phyloP scores from a whole-genome alignment of 2,113 vertebrate genomes.

The Trichomycterus rosablanca region DNA sequence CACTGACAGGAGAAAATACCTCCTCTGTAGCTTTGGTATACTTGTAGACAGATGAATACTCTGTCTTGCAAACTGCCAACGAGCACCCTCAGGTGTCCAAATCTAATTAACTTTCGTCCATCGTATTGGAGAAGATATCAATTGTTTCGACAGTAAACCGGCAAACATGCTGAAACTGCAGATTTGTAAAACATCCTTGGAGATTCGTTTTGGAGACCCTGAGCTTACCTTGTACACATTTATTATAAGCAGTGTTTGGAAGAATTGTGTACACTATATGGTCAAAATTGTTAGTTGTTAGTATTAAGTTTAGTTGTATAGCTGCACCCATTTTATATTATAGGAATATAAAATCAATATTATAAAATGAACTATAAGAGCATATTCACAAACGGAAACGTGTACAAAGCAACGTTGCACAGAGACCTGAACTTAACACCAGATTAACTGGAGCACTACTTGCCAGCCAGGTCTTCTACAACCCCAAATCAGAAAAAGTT shows the following conservation, averaged over 20 bases:
- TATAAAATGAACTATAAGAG: too few relatives aligned
- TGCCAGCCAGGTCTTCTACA: too few relatives aligned
- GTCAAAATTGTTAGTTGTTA: too few relatives aligned
- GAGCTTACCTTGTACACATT: slow-evolving; percentile 62
- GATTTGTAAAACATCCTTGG: slow-evolving; percentile 59
- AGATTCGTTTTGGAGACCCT: slow-evolving; percentile 59
- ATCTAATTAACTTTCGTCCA: slow-evolving; percentile 76
- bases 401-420: too few relatives aligned
- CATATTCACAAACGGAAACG: too few relatives aligned
- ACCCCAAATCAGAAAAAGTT: too few relatives aligned
- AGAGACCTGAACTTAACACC: too few relatives aligned
- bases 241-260: slow-evolving; percentile 54
- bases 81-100: slow-evolving; percentile 67
- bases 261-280: slow-evolving; percentile 42
- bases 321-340: too few relatives aligned
- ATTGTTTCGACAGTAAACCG: slow-evolving; percentile 72
- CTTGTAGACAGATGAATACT: slow-evolving; percentile 71
- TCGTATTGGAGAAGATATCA: slow-evolving; percentile 70
- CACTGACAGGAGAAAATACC: slow-evolving; percentile 51
- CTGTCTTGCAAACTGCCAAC: slow-evolving; percentile 72
- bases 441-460: too few relatives aligned
- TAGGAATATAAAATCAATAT: too few relatives aligned
- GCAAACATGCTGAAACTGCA: slow-evolving; percentile 69
- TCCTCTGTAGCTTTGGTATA: slow-evolving; percentile 58
- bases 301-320: too few relatives aligned